Base-by-base conservation (phyloP, 2,888 invertebrate genomes). In the Iselma pallidipennis region DNA sequence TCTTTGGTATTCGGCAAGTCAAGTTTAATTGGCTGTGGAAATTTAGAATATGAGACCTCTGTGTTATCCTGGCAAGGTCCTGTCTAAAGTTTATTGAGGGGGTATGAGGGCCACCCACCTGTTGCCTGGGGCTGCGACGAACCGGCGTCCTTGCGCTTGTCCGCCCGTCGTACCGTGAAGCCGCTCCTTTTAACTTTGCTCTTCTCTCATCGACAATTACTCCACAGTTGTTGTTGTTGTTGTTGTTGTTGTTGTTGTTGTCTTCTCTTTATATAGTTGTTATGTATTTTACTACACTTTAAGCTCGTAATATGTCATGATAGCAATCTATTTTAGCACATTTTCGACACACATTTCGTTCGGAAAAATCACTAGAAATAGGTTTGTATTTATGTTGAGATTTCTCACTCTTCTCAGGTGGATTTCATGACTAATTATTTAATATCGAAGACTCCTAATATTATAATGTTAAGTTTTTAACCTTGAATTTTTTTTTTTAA, bases 31-130 rank as follows among this genome's bases (percentile, higher is more conserved):
- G 61, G 57, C 49, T 31, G 54, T n/a, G 29, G 31, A 42, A 51
- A 52, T 45, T 25, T 49, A 49, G 45, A 63, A 63, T 63, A 63
- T 63, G 62, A 62, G 57, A 57, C 55, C 51, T 59, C n/a, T 33
- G 4, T 59, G 57, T 63, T 63, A 63, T 60, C 61, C 59, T 56
- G 66, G 37, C 45, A 57, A 66, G 65, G 67, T 63, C 62, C 67
- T 65, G 63, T 61, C 66, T 62, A 56, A 64, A 63, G 64, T 63
- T 58, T 48, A 21, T 23, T 60, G 58, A 62, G 66, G 66, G 72
- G 72, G 70, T 69, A 69, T 16, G 14, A 37, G 70, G 66, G 70
- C 75, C 76, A 73, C 76, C 77, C 77, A 77, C 77, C 77, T 77
- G 77, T 77, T 77, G 77, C 77, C 75, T 48, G 50, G 63, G 63